These are phyloP conservation scores for Sorex maritimensis DNA, from an alignment of 2,797 vertebrate genomes.

Conservation along the genomic window DNA sequence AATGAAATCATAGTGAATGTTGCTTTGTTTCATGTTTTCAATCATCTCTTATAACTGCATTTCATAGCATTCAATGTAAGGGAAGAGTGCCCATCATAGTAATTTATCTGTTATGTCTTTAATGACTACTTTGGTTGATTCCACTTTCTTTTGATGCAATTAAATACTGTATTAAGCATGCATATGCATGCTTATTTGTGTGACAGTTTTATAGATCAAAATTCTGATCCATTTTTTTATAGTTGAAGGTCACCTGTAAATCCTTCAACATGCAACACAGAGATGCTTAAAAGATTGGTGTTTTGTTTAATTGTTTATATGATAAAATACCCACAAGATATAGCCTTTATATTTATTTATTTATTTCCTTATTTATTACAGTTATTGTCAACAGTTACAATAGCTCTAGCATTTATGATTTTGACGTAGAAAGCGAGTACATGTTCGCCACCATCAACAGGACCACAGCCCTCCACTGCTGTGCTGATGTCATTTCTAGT, in stretches of 20 bases:
- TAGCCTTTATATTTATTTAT: not conserved
- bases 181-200: not conserved
- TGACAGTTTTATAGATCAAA: not conserved
- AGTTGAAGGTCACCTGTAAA: not conserved
- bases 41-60: not conserved
- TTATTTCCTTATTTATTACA: no score
- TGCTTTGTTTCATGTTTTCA: not conserved
- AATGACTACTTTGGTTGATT: not conserved
- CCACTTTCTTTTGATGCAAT: not conserved
- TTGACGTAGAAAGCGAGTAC: no score
- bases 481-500: no score
- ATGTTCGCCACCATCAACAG: no score
- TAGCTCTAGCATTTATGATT: no score
- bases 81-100: not conserved
- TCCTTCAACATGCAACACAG: not conserved
- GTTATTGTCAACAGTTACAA: no score
- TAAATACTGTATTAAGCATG: not conserved
- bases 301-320: constrained; percentile 41
- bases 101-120: not conserved
- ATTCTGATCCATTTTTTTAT: not conserved
- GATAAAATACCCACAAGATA: not conserved
- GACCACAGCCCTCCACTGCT: no score
- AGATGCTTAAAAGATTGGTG: not conserved
- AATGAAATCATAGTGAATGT: not conserved
- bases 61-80: not conserved